Base-by-base conservation (phyloP, 2,797 vertebrate species). In the Malacoraja senta region DNA sequence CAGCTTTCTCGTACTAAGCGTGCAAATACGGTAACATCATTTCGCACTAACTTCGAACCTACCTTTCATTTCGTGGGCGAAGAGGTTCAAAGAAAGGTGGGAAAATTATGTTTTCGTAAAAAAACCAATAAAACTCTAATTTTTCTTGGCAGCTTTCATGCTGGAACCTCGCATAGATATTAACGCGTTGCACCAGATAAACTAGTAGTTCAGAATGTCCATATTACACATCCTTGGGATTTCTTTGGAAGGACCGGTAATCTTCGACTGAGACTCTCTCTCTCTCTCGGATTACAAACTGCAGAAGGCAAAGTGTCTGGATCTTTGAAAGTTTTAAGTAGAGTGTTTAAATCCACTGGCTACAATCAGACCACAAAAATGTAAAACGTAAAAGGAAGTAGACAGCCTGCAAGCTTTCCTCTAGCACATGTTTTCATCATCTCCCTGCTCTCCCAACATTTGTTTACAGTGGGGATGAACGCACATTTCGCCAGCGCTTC, bases 401-500 rank as follows among this genome's bases (percentile, higher is more conserved):
- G 93, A 35, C 95, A 94, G 94, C 94, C 95, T 93, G 94, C 35
- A 94, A 94, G 94, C 94, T 95, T 76, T 95, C 94, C 94, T 94
- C 95, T 95, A 96, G 96, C 96, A 96, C 96, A 96, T 97, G 96
- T 94, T 96, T 96, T 96, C 94, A 95, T 96, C 96, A 96, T 96
- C 95, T 95, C 95, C 94, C 93, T 94, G 94, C 95, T 95, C 93
- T 94, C 94, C 93, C 94, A 76, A 94, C 77, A 44, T n/a, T 74
- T 92, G 35, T 53, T 53, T 74, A 74, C 68, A 92, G 24, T 74
- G 68, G 38, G 90, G 90, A 53, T 74, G 68, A 44, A 76, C 29
- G 26, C 26, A 92, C 13, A 92, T 92, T 76, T 38, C 71, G 38
- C 35, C 21, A 15, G 58, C 29, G 71, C 90, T 38, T 71, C 90